These are phyloP conservation scores for Metellina segmentata DNA, from an alignment of 2,888 invertebrate species.

Conservation along the genomic window DNA sequence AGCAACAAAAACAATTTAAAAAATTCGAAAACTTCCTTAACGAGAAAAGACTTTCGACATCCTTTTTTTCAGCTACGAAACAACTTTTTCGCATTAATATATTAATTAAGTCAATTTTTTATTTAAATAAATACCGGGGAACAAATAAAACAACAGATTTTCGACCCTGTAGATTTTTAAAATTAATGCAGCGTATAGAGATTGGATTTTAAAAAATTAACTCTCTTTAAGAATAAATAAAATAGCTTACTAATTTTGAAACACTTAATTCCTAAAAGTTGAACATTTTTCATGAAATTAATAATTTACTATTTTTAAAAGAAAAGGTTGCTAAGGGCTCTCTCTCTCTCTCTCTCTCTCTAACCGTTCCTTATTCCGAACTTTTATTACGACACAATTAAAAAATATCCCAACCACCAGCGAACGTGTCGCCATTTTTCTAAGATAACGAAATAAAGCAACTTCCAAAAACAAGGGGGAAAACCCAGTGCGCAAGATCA, in stretches of 20 bases:
- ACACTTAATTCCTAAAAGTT: neutral
- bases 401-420: neutral
- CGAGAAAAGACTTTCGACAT: too few relatives aligned
- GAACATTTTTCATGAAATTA: neutral
- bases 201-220: neutral
- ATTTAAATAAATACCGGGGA: too few relatives aligned
- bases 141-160: too few relatives aligned
- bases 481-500: slow-evolving; percentile 25
- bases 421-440: slow-evolving; percentile 5
- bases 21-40: neutral
- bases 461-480: slow-evolving; percentile 18
- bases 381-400: neutral
- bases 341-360: neutral
- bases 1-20: too few relatives aligned
- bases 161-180: too few relatives aligned
- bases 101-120: too few relatives aligned
- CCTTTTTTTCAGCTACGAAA: too few relatives aligned
- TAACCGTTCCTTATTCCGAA: neutral
- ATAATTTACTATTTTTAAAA: neutral
- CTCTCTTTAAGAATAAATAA: neutral
- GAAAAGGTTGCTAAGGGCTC: neutral
- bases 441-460: slow-evolving; percentile 9
- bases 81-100: too few relatives aligned
- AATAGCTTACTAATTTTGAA: neutral
- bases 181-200: neutral